phyloP scores from a whole-genome alignment of 2,797 vertebrate species.

The Micropoecilia bifurca region DNA sequence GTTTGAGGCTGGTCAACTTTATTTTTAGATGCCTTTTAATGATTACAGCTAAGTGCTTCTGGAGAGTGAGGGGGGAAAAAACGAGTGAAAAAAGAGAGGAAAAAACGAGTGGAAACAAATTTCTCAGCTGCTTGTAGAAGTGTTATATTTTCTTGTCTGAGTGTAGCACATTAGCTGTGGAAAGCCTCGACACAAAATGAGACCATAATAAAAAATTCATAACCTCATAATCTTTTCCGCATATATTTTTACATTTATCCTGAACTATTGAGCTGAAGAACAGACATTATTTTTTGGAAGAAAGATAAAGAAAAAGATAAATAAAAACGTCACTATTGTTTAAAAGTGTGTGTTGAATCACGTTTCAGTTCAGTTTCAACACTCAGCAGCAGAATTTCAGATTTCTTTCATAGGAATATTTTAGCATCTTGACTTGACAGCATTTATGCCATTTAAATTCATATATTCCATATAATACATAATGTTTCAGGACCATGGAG shows the following conservation, averaged over 20 bases:
- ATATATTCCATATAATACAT: neutral
- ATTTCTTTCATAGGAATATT: neutral
- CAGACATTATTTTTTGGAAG: neutral
- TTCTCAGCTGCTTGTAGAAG: neutral
- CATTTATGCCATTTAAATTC: neutral
- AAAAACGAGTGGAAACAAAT: neutral
- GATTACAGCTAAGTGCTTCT: slow-evolving; percentile 44
- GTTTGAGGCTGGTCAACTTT: slow-evolving; percentile 42
- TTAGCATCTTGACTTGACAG: neutral
- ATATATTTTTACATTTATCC: neutral
- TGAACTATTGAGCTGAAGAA: neutral
- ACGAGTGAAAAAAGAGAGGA: neutral
- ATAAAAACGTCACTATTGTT: neutral
- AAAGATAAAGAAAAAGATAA: neutral
- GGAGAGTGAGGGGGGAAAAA: neutral
- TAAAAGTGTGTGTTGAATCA: neutral
- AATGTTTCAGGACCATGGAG: slow-evolving; percentile 19
- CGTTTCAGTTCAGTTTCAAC: neutral
- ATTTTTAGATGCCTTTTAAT: slow-evolving; percentile 59
- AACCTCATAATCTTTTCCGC: neutral
- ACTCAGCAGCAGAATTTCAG: neutral
- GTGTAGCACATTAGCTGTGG: neutral
- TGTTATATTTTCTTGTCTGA: neutral
- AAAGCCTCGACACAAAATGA: neutral
- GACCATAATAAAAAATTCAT: neutral